Evolutionary conservation across 2,113 vertebrate species (phyloP), one percentile per base, ranked within the genome.

Genomic region (Apodemus sylvaticus): DNA sequence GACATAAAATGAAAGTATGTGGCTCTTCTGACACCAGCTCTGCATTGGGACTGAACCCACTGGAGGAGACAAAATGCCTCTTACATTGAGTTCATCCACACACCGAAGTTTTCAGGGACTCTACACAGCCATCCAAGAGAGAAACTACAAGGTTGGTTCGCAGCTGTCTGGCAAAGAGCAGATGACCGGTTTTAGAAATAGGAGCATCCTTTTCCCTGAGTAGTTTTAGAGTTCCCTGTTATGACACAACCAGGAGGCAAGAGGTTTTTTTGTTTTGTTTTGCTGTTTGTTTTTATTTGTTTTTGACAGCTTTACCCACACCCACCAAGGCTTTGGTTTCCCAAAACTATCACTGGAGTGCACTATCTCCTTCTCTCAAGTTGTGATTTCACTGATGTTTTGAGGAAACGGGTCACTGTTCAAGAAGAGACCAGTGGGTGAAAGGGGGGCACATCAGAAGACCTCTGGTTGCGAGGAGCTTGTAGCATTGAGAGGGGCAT

Each of bases 101-200:
- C 51, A 45, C 60, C 51, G n/a, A 85, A 89, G 5, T 97, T 97
- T 95, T 94, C 87, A 71, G 94, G 94, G 87, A 45, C 62, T 95
- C 31, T 62, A 51, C 42, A 64, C n/a, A 81, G 10, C 86, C 96
- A 55, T 42, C 77, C 64, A 68, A 92, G 95, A 96, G 94, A 17
- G 73, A 89, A 73, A 66, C 86, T 58, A 62, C 34, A 81, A 93
- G 62, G 36, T 8, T 42, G 20, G 66, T 26, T 73, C 83, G 64
- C 2, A 1, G 31, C n/a, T 24, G 73, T 86, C 64, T 89, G 81
- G 88, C 85, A 66, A 83, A 91, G 92, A 81, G 53, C 14, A 58
- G 20, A 66, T 95, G 60, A 20, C 86, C 66, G 20, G 48, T 58
- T 96, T 97, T 96, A 86, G 26, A 96, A 81, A 31, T 58, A 91